phyloP scores from a whole-genome alignment of 2,113 vertebrate genomes.

The Ophiodon elongatus region DNA sequence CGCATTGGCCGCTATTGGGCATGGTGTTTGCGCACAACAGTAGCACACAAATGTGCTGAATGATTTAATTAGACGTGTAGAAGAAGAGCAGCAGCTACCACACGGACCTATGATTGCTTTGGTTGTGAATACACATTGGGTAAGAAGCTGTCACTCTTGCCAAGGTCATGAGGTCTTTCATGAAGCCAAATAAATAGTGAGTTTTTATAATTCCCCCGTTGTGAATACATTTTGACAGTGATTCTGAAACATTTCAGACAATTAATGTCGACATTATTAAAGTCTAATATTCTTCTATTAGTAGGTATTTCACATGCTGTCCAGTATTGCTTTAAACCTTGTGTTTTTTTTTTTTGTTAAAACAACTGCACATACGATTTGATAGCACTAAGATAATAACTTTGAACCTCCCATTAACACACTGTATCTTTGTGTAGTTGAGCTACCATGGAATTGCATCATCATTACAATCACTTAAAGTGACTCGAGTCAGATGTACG shows the following conservation, averaged over 20 bases:
- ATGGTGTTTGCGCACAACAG: slow-evolving; percentile 12
- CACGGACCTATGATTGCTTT: slow-evolving; percentile 33
- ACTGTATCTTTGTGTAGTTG: not conserved
- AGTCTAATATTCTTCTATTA: not conserved
- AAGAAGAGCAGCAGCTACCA: slow-evolving; percentile 18
- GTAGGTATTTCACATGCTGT: no score
- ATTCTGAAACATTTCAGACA: not conserved
- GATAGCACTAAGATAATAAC: not conserved
- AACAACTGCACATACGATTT: not conserved
- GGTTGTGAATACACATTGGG: slow-evolving; percentile 27
- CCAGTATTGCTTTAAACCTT: not conserved
- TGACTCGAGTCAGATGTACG: not conserved
- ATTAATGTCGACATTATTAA: not conserved
- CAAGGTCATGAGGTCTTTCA: slow-evolving; percentile 9
- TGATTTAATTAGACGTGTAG: slow-evolving; percentile 44
- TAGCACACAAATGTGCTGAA: slow-evolving; percentile 41
- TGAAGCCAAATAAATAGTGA: not conserved
- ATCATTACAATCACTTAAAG: not conserved
- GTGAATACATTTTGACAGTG: not conserved
- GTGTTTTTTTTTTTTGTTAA: not conserved
- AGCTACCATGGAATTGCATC: not conserved
- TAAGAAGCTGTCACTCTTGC: slow-evolving; percentile 5
- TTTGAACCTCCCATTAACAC: not conserved
- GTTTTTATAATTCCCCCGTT: not conserved
- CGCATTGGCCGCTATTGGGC: not conserved